phyloP scores from a whole-genome alignment of 1,140 invertebrate species.

The Chlorops oryzae region DNA sequence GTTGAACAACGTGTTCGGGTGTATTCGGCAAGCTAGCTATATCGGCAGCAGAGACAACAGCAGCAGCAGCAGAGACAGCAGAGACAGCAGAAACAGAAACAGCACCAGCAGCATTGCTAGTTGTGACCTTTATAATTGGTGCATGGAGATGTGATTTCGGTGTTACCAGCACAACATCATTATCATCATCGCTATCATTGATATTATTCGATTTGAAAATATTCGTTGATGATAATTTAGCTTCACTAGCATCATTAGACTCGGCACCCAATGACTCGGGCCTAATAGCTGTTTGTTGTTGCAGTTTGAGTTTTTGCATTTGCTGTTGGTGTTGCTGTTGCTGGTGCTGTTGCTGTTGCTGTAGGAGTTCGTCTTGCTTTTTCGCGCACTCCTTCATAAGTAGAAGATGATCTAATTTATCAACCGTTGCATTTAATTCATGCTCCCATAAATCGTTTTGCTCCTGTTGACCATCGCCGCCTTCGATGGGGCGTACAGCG shows the following conservation, averaged over 20 bases:
- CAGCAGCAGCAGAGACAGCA: not conserved
- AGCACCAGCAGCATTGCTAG: not conserved
- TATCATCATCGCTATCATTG: no score
- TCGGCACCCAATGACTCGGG: no score
- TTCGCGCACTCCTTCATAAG: constrained; percentile 51
- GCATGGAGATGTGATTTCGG: no score
- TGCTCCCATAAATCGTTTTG: constrained; percentile 55
- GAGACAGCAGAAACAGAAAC: not conserved
- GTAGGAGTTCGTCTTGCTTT: constrained; percentile 23
- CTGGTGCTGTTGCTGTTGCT: constrained; percentile 22
- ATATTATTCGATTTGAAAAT: no score
- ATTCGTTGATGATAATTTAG: no score
- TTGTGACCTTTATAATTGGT: no score
- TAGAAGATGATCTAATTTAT: constrained; percentile 60
- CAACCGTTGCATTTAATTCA: constrained; percentile 58
- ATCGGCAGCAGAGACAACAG: no score
- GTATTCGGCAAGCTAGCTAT: constrained; percentile 35
- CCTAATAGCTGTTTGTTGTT: no score
- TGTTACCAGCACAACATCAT: no score
- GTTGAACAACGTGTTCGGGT: constrained; percentile 28
- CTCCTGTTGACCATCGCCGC: constrained; percentile 56
- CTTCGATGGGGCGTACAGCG: constrained; percentile 57
- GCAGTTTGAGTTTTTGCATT: constrained; percentile 2
- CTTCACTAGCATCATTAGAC: no score
- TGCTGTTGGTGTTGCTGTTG: constrained; percentile 17